Base-by-base conservation (phyloP, 1,140 invertebrate genomes). In the Drosophila sulfurigaster region DNA sequence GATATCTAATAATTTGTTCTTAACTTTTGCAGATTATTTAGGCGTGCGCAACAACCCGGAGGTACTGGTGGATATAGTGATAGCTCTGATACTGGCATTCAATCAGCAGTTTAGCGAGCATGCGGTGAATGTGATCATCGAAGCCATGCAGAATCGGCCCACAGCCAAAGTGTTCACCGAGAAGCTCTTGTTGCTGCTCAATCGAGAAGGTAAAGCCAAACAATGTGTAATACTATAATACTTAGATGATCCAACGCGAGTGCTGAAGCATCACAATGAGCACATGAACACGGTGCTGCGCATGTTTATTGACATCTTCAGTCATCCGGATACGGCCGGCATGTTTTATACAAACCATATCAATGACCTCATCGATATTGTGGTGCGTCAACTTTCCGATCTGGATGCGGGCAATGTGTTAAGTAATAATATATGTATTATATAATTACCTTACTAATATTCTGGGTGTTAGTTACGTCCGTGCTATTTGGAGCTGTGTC, bases 281-380 rank as follows among this genome's bases (percentile, higher is more conserved):
- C 95, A 96, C 5, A 94, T 95, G 48, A 96, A 98, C 93, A 97
- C 98, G 5, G 95, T 98, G 10, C 93, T 98, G 49, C 98, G 98
- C 93, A 94, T 99, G 72, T 95, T 98, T 64, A 95, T 95, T 45
- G 98, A 99, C 92, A 92, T 98, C 54, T 98, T 98, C 91, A 95
- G 94, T 51, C 95, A 94, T 56, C 93, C 95, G 59, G 93, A 94
- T 45, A 98, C 97, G 4, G 96, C 97, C 0, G 94, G 95, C 76
- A 94, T 98, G 38, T 97, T 98, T 91, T 99, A 99, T 91, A 98
- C 97, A 0, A 99, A 98, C 91, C 98, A 99, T 92, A 96, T 97
- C 3, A 97, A 97, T 93, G 98, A 99, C 41, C 94, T 98, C 28
- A 96, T 99, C 78, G 98, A 99, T 91, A 98, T 99, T 86, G 95